Conservation (phyloP, 2,797 vertebrate genomes). For the Neosalanx taihuensis region DNA sequence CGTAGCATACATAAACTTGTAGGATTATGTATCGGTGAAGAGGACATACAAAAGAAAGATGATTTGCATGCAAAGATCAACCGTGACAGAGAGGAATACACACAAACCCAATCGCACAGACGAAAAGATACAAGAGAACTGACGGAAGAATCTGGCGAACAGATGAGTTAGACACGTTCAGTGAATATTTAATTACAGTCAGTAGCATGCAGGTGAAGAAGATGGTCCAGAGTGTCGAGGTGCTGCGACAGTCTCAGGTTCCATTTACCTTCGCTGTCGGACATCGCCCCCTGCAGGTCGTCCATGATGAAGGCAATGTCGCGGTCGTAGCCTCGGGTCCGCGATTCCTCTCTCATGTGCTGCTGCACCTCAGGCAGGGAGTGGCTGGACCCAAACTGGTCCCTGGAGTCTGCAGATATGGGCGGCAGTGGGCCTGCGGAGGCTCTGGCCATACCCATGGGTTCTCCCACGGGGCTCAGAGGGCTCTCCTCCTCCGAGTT, state of each 20-base stretch:
- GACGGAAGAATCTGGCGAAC: slow-evolving; percentile 39
- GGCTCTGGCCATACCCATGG: slow-evolving; percentile 99
- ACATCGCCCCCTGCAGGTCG: slow-evolving; percentile 99
- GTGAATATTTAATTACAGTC: slow-evolving; percentile 61
- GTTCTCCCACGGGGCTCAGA: slow-evolving; percentile 96
- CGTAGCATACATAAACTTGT: slow-evolving; percentile 61
- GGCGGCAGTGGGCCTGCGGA: slow-evolving; percentile 97
- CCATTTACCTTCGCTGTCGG: slow-evolving; percentile 99
- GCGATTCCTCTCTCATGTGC: slow-evolving; percentile 98
- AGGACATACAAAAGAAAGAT: slow-evolving; percentile 45
- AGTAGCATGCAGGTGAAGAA: slow-evolving; percentile 87
- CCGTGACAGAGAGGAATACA: slow-evolving; percentile 48
- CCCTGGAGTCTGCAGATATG: slow-evolving; percentile 96
- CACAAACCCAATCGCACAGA: slow-evolving; percentile 49
- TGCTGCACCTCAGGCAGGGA: slow-evolving; percentile 98
- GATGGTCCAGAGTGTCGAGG: slow-evolving; percentile 74
- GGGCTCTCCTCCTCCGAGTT: slow-evolving; percentile 99
- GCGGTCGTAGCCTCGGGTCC: slow-evolving; percentile 93
- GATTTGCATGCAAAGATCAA: slow-evolving; percentile 58
- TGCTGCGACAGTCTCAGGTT: slow-evolving; percentile 77
- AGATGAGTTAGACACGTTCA: slow-evolving; percentile 58
- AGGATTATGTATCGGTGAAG: slow-evolving; percentile 63
- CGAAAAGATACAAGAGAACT: slow-evolving; percentile 46
- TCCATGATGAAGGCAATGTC: slow-evolving; percentile 99
- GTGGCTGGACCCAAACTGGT: slow-evolving; percentile 99